Conservation (phyloP, 2,113 vertebrate species). For the Sander vitreus region DNA sequence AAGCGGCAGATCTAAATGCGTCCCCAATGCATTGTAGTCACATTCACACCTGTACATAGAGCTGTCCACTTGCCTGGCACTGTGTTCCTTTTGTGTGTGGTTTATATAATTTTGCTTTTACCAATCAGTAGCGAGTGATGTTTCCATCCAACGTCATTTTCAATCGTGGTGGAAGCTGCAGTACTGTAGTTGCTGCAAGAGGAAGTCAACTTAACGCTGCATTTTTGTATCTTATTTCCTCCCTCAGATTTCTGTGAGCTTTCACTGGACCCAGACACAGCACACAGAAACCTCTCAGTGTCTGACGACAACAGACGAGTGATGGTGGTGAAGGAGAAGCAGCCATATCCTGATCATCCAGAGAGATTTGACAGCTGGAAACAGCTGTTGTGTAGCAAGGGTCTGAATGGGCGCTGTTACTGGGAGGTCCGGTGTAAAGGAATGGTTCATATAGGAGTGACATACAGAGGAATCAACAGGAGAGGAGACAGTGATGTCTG, state of each 20-base stretch:
- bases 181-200: not conserved
- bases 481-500: slow-evolving; percentile 8
- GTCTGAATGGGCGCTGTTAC: slow-evolving; percentile 45
- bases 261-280: slow-evolving; percentile 49
- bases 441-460: slow-evolving; percentile 25
- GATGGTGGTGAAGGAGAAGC: slow-evolving; percentile 18
- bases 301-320: not conserved
- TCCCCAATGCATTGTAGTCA: too few relatives aligned
- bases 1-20: too few relatives aligned
- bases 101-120: not conserved
- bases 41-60: too few relatives aligned
- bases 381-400: slow-evolving; percentile 37
- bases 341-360: slow-evolving; percentile 38
- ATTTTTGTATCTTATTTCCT: not conserved
- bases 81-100: not conserved
- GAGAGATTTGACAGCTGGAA: slow-evolving; percentile 42
- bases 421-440: slow-evolving; percentile 54
- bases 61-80: not conserved
- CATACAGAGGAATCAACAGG: slow-evolving; percentile 45
- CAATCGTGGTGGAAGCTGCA: not conserved
- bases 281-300: slow-evolving; percentile 27
- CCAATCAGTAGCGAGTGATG: not conserved
- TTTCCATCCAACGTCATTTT: not conserved
- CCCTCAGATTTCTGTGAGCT: slow-evolving; percentile 38
- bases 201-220: not conserved